Evolutionary conservation across 2,797 vertebrate species (phyloP).

Genomic region (Menidia menidia): DNA sequence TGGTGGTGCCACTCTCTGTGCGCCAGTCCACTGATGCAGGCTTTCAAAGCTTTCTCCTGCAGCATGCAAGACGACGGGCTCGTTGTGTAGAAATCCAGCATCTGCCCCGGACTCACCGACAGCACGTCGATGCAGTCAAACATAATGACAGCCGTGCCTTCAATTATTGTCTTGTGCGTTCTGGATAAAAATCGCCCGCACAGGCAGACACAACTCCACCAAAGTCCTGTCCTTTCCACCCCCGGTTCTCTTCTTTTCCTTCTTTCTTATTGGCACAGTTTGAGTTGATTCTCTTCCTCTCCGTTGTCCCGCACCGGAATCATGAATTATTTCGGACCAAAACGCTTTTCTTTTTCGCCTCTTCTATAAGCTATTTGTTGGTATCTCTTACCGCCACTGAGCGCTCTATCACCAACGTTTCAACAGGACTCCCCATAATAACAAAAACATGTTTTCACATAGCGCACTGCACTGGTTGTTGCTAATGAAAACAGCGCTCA

Average conservation of each 20-base stretch:
- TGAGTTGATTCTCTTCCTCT: conserved; percentile 77
- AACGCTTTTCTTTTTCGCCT: conserved; percentile 78
- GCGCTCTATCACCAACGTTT: conserved; percentile 64
- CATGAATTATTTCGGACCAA: conserved; percentile 91
- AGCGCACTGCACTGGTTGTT: conserved; percentile 34
- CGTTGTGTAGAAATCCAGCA: conserved; percentile 99
- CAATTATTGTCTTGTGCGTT: conserved; percentile 49
- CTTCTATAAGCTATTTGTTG: conserved; percentile 88
- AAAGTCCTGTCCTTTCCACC: conserved; percentile 85
- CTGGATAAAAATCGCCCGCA: conserved; percentile 83
- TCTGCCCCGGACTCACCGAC: conserved; percentile 96
- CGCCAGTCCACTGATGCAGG: conserved; percentile 97
- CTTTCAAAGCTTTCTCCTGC: conserved; percentile 98
- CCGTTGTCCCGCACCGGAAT: conserved; percentile 91
- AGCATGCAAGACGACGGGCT: conserved; percentile 96
- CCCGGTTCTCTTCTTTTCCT: conserved; percentile 21
- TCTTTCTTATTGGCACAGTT: conserved; percentile 33
- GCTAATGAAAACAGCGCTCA: conserved; percentile 15
- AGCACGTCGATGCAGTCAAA: conserved; percentile 99
- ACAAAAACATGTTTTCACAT: conserved; percentile 24
- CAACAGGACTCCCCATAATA: conserved; percentile 26
- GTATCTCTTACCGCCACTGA: conserved; percentile 81
- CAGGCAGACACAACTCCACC: conserved; percentile 95
- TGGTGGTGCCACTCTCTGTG: conserved; percentile 96
- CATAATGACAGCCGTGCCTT: conserved; percentile 88